phyloP scores from a whole-genome alignment of 2,113 vertebrate species.

The Mobula hypostoma region DNA sequence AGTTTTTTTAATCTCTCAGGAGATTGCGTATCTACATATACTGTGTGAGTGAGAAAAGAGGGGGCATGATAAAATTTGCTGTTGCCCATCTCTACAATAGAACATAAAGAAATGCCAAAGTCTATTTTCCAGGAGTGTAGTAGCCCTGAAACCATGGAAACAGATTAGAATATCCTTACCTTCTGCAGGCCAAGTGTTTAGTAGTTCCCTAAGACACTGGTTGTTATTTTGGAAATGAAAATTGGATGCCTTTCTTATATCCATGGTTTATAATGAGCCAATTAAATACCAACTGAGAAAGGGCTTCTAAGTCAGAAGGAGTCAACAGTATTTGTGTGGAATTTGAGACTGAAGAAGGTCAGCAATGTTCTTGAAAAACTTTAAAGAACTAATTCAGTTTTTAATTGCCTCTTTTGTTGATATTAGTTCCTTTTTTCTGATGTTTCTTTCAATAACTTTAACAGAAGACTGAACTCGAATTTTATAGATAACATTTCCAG shows the following conservation, averaged over 20 bases:
- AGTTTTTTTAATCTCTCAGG: background rate
- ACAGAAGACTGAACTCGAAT: no score
- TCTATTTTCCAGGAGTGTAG: background rate
- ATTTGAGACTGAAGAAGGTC: background rate
- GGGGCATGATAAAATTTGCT: background rate
- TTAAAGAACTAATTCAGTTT: background rate
- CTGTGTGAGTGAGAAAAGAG: background rate
- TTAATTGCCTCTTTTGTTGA: background rate
- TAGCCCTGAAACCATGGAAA: background rate
- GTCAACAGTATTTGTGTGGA: background rate
- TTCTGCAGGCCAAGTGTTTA: background rate
- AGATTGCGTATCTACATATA: background rate
- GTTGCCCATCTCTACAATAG: background rate
- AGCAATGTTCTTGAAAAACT: background rate
- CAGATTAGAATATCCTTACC: background rate
- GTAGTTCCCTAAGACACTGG: no score
- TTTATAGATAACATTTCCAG: no score
- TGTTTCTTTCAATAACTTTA: no score
- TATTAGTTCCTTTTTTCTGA: no score
- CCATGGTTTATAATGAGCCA: background rate
- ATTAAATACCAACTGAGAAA: background rate
- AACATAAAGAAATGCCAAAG: background rate
- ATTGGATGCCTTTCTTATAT: background rate
- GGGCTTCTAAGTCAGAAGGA: background rate
- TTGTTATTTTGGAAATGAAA: background rate